Evolutionary conservation across 2,797 vertebrate species (phyloP).

Genomic region (Microcaecilia unicolor): DNA sequence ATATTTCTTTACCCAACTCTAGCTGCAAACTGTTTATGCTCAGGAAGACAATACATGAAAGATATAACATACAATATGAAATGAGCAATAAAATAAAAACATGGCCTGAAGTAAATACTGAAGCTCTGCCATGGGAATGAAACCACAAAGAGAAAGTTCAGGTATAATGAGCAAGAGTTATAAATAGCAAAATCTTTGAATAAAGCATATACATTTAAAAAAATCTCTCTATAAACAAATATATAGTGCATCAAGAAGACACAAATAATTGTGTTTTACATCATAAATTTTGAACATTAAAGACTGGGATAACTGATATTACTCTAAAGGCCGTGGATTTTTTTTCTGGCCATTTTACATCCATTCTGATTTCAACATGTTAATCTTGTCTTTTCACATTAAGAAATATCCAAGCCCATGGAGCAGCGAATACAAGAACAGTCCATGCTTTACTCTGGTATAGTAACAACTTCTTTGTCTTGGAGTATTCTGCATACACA

Average conservation of each 20-base stretch:
- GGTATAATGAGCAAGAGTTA: constrained; percentile 45
- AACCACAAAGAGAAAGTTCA: constrained; percentile 18
- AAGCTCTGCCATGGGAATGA: constrained; percentile 18
- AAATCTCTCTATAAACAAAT: constrained; percentile 52
- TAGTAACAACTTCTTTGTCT: background rate
- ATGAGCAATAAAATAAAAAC: constrained; percentile 21
- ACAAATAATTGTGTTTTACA: constrained; percentile 37
- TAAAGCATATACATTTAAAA: constrained; percentile 66
- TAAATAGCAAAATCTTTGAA: constrained; percentile 66
- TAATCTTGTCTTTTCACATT: constrained; percentile 21
- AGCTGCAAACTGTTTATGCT: constrained; percentile 37
- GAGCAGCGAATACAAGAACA: constrained; percentile 13
- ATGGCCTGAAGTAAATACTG: constrained; percentile 24
- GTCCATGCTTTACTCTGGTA: constrained; percentile 14
- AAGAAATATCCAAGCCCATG: constrained; percentile 15
- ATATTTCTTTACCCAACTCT: constrained; percentile 25
- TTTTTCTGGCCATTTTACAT: constrained; percentile 24
- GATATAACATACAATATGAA: constrained; percentile 33
- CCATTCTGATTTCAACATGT: constrained; percentile 18
- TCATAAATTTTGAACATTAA: constrained; percentile 30
- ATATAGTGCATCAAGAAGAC: constrained; percentile 51
- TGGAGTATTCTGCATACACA: constrained; percentile 1
- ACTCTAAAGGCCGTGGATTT: constrained; percentile 36
- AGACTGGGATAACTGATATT: constrained; percentile 39
- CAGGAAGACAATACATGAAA: constrained; percentile 27